These are phyloP conservation scores for Chiloscyllium plagiosum DNA, from an alignment of 2,113 vertebrate genomes.

Conservation along the genomic window DNA sequence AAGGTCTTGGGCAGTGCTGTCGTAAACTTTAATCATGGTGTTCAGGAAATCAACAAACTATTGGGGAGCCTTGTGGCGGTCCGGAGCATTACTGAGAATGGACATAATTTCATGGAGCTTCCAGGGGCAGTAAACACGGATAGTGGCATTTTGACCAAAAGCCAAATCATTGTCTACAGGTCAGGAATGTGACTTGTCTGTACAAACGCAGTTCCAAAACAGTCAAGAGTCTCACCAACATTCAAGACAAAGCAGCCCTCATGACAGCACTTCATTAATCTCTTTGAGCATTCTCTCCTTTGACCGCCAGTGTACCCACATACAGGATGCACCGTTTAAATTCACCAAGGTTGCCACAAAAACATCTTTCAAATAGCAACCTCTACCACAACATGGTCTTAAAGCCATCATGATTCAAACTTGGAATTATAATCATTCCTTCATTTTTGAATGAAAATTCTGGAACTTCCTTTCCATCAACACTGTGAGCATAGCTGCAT, in stretches of 20 bases:
- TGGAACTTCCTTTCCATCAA: not conserved
- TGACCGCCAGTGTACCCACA: not conserved
- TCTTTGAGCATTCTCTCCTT: no score
- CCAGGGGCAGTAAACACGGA: no score
- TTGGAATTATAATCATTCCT: not conserved
- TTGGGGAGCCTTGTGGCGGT: no score
- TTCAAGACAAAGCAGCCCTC: not conserved
- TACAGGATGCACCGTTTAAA: not conserved
- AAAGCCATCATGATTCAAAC: not conserved
- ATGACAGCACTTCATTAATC: not conserved
- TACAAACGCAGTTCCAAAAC: not conserved
- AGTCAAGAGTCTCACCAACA: not conserved
- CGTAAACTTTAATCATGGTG: no score
- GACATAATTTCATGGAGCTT: no score
- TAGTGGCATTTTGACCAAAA: not conserved
- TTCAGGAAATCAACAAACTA: no score
- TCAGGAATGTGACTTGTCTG: not conserved
- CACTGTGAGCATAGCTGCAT: not conserved
- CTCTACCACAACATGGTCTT: not conserved
- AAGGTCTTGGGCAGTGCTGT: no score
- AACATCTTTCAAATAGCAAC: not conserved
- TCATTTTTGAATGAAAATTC: not conserved
- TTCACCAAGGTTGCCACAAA: not conserved
- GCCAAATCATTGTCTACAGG: no score
- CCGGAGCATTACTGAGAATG: no score